Base-by-base conservation (phyloP, 2,113 vertebrate genomes). In the Castor canadensis region DNA sequence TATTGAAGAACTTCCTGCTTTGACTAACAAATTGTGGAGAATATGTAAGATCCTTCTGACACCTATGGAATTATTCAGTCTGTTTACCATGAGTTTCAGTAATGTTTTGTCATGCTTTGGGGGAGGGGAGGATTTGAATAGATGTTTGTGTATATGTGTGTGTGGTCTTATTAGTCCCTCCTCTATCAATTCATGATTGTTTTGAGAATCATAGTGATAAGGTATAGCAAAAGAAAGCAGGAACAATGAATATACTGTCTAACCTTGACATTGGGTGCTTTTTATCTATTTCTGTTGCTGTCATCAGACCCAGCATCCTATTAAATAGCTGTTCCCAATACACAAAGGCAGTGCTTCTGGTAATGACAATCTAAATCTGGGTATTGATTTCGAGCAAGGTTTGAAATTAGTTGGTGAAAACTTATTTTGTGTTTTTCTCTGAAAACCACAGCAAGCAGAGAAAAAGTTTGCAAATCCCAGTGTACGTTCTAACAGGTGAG, bases 161-260 rank as follows among this genome's bases (percentile, higher is more conserved):
- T 87, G 38, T 62, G 4, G 38, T 77, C 6, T 47, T 60, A 43
- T 49, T 82, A 64, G 43, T 58, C n/a, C 67, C 77, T 52, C 11
- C 12, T 92, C 69, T 92, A 24, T 67, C 47, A 38, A 56, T 32
- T 54, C 28, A 64, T 9, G 8, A 24, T 11, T 10, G 10, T 58
- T 88, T 30, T 19, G 32, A 84, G 71, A 84, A n/a, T 81, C 64
- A 92, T 15, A 85, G 10, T 56, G 54, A 79, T n/a, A 30, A 56
- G 2, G 9, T 3, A 8, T 3, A 79, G n/a, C 22, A 92, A 17
- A 32, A 38, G 58, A 30, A 81, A 89, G 58, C 1, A 69, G 85
- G 8, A 64, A 58, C 0, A 0, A 20, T 49, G 26, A 35, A 43
- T 22, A 7, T 0, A 5, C 0, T 3, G 43, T 6, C 79, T 49